These are phyloP conservation scores for Amphimedon queenslandica DNA, from an alignment of 37 sponge, comb jelly and placozoan genomes.

Conservation along the genomic window DNA sequence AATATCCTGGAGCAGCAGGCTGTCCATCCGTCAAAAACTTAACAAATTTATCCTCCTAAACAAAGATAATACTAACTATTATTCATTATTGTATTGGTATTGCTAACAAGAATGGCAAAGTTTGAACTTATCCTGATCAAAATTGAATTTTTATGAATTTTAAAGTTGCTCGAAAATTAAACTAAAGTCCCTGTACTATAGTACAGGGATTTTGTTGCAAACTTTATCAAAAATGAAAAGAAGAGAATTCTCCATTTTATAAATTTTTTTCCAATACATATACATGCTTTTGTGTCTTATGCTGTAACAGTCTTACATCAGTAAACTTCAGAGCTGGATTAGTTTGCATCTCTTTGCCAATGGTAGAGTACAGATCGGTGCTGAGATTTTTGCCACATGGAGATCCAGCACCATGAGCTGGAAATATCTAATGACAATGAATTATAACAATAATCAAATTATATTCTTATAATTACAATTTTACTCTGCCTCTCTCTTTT, in stretches of 20 bases:
- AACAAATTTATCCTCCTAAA: constrained; percentile 72
- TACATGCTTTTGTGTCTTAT: too few relatives aligned
- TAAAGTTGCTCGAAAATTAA: too few relatives aligned
- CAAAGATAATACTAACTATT: background rate
- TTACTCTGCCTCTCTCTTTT: too few relatives aligned
- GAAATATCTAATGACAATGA: constrained; percentile 55
- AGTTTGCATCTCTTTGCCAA: constrained; percentile 70
- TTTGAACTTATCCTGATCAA: too few relatives aligned
- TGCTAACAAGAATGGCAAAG: too few relatives aligned
- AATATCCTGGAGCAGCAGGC: constrained; percentile 63
- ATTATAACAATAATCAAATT: background rate
- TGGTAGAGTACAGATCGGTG: constrained; percentile 70
- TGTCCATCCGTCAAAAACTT: constrained; percentile 58
- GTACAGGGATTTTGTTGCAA: too few relatives aligned
- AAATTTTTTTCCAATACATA: too few relatives aligned
- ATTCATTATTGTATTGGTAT: too few relatives aligned
- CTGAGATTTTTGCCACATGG: constrained; percentile 87
- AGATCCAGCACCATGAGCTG: constrained; percentile 91
- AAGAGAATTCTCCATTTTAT: too few relatives aligned
- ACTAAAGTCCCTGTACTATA: too few relatives aligned
- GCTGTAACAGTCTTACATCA: constrained; percentile 56
- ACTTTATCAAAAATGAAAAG: too few relatives aligned
- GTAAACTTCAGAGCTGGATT: constrained; percentile 75
- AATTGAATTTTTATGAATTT: too few relatives aligned
- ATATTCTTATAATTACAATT: background rate